Evolutionary conservation across 1,140 invertebrate species (phyloP), one percentile per base, ranked within the genome.

Genomic region (Hylyphantes graminicola): DNA sequence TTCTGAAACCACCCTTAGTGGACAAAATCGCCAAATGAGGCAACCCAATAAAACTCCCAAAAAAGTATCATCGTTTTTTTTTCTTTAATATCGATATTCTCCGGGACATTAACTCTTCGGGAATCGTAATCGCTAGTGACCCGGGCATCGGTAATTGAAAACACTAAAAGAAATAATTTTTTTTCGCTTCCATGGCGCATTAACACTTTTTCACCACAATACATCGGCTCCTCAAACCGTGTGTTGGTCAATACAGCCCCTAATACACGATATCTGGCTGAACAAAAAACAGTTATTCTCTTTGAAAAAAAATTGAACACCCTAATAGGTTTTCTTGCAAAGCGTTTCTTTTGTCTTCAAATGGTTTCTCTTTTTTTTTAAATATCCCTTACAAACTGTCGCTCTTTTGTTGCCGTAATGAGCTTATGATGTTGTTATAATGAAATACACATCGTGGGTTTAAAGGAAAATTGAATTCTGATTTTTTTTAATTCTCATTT

Each of bases 271-370:
- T 55, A 76, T 76, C 55, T 76, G 74, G 35, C 35, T 35, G 5
- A 35, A 1, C 35, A 35, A 35, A n/a, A 35, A 35, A 35, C 35
- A 2, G 35, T 74, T 54, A 10, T 74, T 15, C 19, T 2, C 6
- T 35, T n/a, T 48, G 54, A 61, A 63, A 76, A 63, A 48, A 63
- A 76, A 50, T 7, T 15, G 15, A 63, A 61, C 48, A 50, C 15
- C 10, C 74, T 63, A 76, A 76, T 76, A 76, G 57, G 74, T 76
- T 76, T 76, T 76, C 74, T 76, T 76, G 21, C 57, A 76, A 76
- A 76, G 59, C 57, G 59, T 76, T 76, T 63, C 74, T 76, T 76
- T 76, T 61, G 74, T 76, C 15, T 7, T 35, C 6, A 61, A 63
- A 63, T 17, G 17, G 57, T 61, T 76, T 76, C 50, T 35, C 63